phyloP scores from a whole-genome alignment of 2,113 vertebrate genomes.

The Protobothrops mucrosquamatus region DNA sequence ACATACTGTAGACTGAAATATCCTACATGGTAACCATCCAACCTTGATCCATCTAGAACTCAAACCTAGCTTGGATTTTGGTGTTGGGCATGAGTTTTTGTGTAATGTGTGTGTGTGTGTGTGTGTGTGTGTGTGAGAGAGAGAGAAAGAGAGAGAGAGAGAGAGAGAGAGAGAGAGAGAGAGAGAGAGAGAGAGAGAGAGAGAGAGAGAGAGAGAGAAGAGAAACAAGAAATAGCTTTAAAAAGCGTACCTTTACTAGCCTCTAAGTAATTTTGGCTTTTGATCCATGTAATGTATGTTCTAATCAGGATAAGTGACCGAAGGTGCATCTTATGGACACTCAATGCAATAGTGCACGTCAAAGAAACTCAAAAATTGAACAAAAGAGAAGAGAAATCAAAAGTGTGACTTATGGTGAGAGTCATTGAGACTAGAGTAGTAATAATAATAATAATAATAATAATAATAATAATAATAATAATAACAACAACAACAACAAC shows the following conservation, averaged over 20 bases:
- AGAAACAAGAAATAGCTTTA: too few species aligned
- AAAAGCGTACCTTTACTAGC: too few species aligned
- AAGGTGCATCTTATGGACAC: background rate
- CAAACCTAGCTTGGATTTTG: too few species aligned
- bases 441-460: too few species aligned
- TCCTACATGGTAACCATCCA: too few species aligned
- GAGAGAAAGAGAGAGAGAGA: background rate
- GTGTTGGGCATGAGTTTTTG: too few species aligned
- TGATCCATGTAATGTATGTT: background rate
- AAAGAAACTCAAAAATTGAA: background rate
- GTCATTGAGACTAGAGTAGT: background rate
- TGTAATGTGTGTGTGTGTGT: background rate
- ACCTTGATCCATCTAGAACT: too few species aligned
- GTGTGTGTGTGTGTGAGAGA: background rate
- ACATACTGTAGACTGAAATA: too few species aligned
- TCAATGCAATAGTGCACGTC: background rate
- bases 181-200: background rate
- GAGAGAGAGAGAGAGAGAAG: too few species aligned
- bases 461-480: too few species aligned
- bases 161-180: background rate
- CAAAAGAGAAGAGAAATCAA: background rate
- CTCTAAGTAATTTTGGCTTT: too few species aligned
- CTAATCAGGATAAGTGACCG: background rate
- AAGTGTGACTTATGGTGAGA: background rate
- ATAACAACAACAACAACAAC: too few species aligned